These are phyloP conservation scores for Apodemia duryi DNA, from an alignment of 2,888 invertebrate genomes.

Conservation along the genomic window DNA sequence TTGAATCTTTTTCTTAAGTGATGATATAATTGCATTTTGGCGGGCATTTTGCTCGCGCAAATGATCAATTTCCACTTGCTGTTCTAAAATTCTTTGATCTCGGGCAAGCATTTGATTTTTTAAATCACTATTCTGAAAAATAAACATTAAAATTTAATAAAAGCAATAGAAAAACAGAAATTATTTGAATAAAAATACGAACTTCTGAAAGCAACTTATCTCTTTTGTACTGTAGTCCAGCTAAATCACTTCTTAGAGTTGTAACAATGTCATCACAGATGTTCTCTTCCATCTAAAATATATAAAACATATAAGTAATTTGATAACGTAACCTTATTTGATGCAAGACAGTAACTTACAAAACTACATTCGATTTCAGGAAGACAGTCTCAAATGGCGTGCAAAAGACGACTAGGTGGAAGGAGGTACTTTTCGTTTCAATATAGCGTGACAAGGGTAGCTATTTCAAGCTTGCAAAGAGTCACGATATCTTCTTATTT, in stretches of 20 bases:
- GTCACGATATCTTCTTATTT: conserved; percentile 63
- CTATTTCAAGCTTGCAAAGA: conserved; percentile 55
- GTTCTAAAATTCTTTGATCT: conserved; percentile 85
- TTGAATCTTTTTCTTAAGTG: conserved; percentile 87
- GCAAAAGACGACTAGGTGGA: conserved; percentile 55
- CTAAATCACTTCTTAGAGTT: conserved; percentile 88
- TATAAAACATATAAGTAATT: background rate
- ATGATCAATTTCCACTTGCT: conserved; percentile 89
- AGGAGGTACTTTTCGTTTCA: conserved; percentile 49
- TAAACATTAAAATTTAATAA: conserved; percentile 10
- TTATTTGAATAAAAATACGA: conserved; percentile 35
- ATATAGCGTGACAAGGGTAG: conserved; percentile 64
- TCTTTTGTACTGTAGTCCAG: conserved; percentile 90
- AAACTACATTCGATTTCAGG: conserved; percentile 39
- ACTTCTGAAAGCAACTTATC: conserved; percentile 89
- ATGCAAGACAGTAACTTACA: conserved; percentile 41
- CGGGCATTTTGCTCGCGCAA: conserved; percentile 89
- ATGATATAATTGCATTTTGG: conserved; percentile 88
- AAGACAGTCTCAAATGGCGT: conserved; percentile 54
- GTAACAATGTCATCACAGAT: conserved; percentile 84
- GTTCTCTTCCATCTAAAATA: conserved; percentile 77
- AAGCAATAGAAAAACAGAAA: background rate
- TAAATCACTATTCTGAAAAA: conserved; percentile 82
- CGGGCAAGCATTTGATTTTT: conserved; percentile 85
- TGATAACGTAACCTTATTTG: background rate